These are phyloP conservation scores for Cecropterus lyciades DNA, from an alignment of 1,140 invertebrate species.

Conservation along the genomic window DNA sequence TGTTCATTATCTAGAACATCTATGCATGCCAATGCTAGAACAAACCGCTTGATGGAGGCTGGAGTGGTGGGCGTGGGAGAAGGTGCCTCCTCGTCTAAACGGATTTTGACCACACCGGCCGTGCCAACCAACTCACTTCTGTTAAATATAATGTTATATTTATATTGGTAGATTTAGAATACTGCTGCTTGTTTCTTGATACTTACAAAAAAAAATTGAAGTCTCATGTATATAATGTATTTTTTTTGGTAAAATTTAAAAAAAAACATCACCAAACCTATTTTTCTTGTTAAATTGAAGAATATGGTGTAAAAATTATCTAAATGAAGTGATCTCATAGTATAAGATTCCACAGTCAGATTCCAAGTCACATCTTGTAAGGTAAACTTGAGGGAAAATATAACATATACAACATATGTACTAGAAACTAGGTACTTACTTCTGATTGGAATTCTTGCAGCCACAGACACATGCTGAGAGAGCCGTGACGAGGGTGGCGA, in stretches of 20 bases:
- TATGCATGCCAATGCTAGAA: slow-evolving; percentile 63
- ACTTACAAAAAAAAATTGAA: neutral
- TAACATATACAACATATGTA: neutral
- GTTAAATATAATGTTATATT: slow-evolving; percentile 67
- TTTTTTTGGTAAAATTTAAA: too few relatives aligned
- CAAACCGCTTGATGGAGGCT: slow-evolving; percentile 83
- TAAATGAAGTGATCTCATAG: neutral
- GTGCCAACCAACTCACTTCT: slow-evolving; percentile 84
- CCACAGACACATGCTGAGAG: slow-evolving; percentile 79
- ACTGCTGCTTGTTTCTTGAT: neutral
- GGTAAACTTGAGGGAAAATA: neutral
- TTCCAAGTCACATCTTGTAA: too few relatives aligned
- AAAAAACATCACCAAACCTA: too few relatives aligned
- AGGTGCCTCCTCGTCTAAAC: slow-evolving; percentile 79
- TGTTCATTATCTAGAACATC: slow-evolving; percentile 43
- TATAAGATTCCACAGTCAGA: too few relatives aligned
- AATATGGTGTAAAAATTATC: neutral
- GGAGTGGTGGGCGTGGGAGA: slow-evolving; percentile 80
- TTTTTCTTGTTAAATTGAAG: too few relatives aligned
- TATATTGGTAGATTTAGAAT: slow-evolving; percentile 1
- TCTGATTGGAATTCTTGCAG: slow-evolving; percentile 81
- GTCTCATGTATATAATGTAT: too few relatives aligned
- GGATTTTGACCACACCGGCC: slow-evolving; percentile 82
- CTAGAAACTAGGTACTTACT: slow-evolving; percentile 65
- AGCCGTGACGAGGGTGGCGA: slow-evolving; percentile 67